Conservation (phyloP, 2,888 invertebrate species). For the Dugesia japonica region DNA sequence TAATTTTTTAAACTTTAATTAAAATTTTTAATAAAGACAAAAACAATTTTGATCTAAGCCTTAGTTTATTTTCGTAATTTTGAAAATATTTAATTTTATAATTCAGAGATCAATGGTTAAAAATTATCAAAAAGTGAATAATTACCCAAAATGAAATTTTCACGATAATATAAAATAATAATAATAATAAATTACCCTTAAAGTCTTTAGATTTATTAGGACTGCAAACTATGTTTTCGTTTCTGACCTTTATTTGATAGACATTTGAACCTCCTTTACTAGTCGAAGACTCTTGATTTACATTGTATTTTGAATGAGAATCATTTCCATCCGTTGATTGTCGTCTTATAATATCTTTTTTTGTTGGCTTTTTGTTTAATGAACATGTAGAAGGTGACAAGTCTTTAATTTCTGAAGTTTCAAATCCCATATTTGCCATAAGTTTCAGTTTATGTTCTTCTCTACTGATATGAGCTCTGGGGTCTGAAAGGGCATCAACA, state of each 20-base stretch:
- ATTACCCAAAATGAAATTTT: too few relatives aligned
- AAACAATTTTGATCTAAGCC: too few relatives aligned
- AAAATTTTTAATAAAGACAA: too few relatives aligned
- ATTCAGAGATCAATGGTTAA: too few relatives aligned
- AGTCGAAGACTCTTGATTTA: background rate
- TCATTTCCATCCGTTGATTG: background rate
- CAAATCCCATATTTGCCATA: slow-evolving; percentile 71
- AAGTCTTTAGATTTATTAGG: slow-evolving; percentile 5
- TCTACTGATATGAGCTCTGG: slow-evolving; percentile 45
- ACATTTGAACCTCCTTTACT: background rate
- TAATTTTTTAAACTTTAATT: too few relatives aligned
- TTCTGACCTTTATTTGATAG: background rate
- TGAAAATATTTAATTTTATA: background rate
- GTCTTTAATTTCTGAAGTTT: slow-evolving; percentile 25
- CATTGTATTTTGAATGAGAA: background rate
- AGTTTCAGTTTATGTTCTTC: slow-evolving; percentile 67
- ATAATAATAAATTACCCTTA: background rate
- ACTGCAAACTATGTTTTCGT: background rate
- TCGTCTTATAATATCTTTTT: slow-evolving; percentile 8
- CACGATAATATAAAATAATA: too few relatives aligned
- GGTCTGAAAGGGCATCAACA: slow-evolving; percentile 90
- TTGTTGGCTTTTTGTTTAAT: slow-evolving; percentile 22
- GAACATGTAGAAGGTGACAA: slow-evolving; percentile 20
- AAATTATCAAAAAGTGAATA: too few relatives aligned
- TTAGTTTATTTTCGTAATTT: background rate